Evolutionary conservation across 2,888 invertebrate species (phyloP).

Genomic region (Dynastes grantii): DNA sequence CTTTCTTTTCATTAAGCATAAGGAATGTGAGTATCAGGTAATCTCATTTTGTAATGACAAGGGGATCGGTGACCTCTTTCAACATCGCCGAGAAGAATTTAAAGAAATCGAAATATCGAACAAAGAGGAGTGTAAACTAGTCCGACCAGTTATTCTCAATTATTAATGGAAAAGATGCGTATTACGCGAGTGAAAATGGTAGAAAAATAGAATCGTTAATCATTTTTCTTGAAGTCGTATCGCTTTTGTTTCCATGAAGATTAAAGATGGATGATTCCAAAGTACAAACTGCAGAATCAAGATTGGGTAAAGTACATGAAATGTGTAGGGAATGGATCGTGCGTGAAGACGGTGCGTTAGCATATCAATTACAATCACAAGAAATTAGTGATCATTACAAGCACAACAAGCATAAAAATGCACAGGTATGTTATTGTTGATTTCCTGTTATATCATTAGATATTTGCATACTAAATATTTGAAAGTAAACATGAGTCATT

Average conservation of each 20-base stretch:
- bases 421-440: conserved; percentile 46
- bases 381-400: conserved; percentile 87
- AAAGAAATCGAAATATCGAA: conserved; percentile 29
- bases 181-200: conserved; percentile 30
- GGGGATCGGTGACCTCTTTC: conserved; percentile 49
- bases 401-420: conserved; percentile 72
- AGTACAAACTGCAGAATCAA: conserved; percentile 45
- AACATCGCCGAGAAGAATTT: conserved; percentile 24
- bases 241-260: background rate
- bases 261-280: conserved; percentile 50
- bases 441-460: background rate
- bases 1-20: conserved; percentile 38
- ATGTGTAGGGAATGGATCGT: conserved; percentile 89
- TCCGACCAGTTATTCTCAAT: conserved; percentile 49
- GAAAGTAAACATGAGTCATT: conserved; percentile 3
- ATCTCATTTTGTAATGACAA: conserved; percentile 41
- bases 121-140: conserved; percentile 45
- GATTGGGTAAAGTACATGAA: conserved; percentile 77
- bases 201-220: conserved; percentile 10
- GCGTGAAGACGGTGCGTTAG: conserved; percentile 87
- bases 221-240: too few species aligned
- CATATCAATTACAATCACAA: conserved; percentile 85
- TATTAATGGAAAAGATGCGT: conserved; percentile 10
- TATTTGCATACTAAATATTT: conserved; percentile 24
- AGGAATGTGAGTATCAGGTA: conserved; percentile 47